These are phyloP conservation scores for Fistularia tabacaria DNA, from an alignment of 2,797 vertebrate genomes.

Conservation along the genomic window DNA sequence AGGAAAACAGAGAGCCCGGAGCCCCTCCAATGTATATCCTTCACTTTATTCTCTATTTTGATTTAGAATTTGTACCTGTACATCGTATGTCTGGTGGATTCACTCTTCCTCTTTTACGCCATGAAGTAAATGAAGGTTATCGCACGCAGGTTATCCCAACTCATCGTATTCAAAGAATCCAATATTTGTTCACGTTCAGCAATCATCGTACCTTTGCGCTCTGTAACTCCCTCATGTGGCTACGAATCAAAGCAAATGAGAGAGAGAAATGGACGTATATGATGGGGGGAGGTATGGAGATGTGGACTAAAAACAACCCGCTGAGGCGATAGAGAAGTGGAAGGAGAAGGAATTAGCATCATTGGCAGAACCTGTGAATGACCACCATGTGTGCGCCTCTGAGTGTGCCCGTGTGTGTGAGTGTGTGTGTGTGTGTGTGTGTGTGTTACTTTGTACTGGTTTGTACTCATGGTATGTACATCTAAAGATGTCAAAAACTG, in stretches of 20 bases:
- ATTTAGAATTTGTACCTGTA: no score
- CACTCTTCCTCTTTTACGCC: no score
- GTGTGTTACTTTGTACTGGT: not conserved
- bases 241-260: slow-evolving; percentile 31
- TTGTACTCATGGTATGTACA: no score
- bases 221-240: slow-evolving; percentile 24
- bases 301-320: slow-evolving; percentile 20
- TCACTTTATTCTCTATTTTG: no score
- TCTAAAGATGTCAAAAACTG: no score
- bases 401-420: slow-evolving; percentile 11
- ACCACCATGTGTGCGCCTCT: not conserved
- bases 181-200: slow-evolving; percentile 24
- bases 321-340: slow-evolving; percentile 3
- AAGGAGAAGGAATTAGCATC: slow-evolving; percentile 9
- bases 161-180: slow-evolving; percentile 3
- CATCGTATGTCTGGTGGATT: no score
- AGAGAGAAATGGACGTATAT: slow-evolving; percentile 12
- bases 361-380: not conserved
- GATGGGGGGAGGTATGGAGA: slow-evolving; percentile 24
- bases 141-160: not conserved
- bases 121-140: no score
- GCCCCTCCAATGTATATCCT: no score
- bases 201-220: slow-evolving; percentile 14
- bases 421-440: slow-evolving; percentile 14
- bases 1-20: no score